phyloP scores from a whole-genome alignment of 2,113 vertebrate genomes.

The Sander vitreus region DNA sequence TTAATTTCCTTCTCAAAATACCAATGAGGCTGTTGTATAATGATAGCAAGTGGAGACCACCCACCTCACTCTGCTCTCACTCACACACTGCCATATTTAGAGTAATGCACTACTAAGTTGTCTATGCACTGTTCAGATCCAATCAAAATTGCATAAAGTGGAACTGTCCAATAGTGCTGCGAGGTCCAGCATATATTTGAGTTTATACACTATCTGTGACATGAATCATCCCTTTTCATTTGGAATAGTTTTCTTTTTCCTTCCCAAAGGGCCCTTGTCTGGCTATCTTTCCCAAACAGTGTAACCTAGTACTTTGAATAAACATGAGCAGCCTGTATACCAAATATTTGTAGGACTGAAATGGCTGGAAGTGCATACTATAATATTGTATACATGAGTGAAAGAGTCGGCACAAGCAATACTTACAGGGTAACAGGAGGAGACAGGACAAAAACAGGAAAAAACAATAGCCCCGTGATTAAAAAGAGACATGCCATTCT shows the following conservation, averaged over 20 bases:
- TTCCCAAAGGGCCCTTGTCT: conserved; percentile 78
- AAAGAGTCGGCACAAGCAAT: conserved; percentile 72
- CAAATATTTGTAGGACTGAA: conserved; percentile 86
- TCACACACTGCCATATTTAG: conserved; percentile 79
- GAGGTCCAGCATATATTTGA: conserved; percentile 76
- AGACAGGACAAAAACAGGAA: conserved; percentile 39
- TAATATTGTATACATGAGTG: conserved; percentile 81
- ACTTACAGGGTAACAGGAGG: conserved; percentile 74
- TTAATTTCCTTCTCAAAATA: conserved; percentile 93
- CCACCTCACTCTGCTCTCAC: conserved; percentile 85
- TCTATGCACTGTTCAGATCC: conserved; percentile 84
- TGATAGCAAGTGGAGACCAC: conserved; percentile 91
- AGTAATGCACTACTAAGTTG: conserved; percentile 88
- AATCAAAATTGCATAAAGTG: conserved; percentile 85
- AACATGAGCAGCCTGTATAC: conserved; percentile 84
- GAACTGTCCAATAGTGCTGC: conserved; percentile 73
- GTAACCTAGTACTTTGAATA: conserved; percentile 85
- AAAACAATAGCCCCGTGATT: conserved; percentile 61
- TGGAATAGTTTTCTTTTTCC: conserved; percentile 82
- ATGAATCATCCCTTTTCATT: conserved; percentile 85
- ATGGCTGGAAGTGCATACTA: conserved; percentile 81
- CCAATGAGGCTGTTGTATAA: conserved; percentile 88
- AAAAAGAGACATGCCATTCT: conserved; percentile 39
- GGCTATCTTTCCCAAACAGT: conserved; percentile 86
- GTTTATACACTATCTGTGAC: conserved; percentile 83